Evolutionary conservation across 1,140 invertebrate species (phyloP), one percentile per base, ranked within the genome.

Genomic region (Chionoecetes opilio): DNA sequence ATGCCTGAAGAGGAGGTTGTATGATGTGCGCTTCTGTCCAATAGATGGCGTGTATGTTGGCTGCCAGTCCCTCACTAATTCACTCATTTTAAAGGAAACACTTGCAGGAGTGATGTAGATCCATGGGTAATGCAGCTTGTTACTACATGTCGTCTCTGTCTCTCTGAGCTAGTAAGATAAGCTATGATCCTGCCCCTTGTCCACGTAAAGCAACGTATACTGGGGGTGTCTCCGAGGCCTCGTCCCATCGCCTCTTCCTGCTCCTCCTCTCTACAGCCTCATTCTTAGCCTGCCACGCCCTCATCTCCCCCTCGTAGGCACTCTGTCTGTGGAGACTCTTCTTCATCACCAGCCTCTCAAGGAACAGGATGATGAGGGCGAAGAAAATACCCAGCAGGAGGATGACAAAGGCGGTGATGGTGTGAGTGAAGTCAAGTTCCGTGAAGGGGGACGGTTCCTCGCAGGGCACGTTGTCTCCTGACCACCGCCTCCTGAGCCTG

Each of bases 321-420:
- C 0, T 2, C 8, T 0, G 34, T 17, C 3, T 0, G 2, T 5
- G 26, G 14, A 9, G 3, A 1, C 26, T 92, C 91, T 35, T 87
- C 82, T 34, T 93, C 37, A 32, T 29, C 26, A 34, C 53, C 3
- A 94, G 0, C 31, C 32, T 91, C 75, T 94, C 93, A 0, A 91
- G 26, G 6, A 84, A n/a, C 2, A 94, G 87, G 31, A 90, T 84
- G 87, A 94, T 5, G 34, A 31, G 26, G 2, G 93, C 31, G 26
- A 82, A 17, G 21, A 75, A 14, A 26, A 91, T 0, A 14, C 93
- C 93, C 2, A 91, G 6, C 14, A 94, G 75, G 31, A 94, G 93
- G 32, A 94, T 82, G 87, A 94, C 32, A 88, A 94, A 94, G 88
- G 93, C 87, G 34, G 93, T 90, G 63, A 82, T 88, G 35, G 93